Base-by-base conservation (phyloP, 1,140 invertebrate genomes). In the Musca vetustissima region DNA sequence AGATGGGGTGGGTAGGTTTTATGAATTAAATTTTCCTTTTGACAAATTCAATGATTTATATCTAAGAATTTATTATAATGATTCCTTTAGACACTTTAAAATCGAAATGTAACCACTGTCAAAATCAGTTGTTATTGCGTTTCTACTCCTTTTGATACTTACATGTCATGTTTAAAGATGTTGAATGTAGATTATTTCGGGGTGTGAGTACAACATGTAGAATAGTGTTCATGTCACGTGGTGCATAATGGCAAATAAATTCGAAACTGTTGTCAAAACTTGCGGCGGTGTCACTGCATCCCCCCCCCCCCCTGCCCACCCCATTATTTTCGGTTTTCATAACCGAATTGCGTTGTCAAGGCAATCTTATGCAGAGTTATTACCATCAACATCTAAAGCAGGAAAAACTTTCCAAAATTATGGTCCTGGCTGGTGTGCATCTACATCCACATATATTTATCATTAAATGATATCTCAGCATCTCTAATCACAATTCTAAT, bases 221-320 rank as follows among this genome's bases (percentile, higher is more conserved):
- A 43, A 43, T 43, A 43, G 36, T 43, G 36, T 43, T 43, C 36
- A 43, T 36, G 32, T 61, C 57, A 61, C 57, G 57, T 61, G 57
- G 57, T 61, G 57, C 57, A 61, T 61, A 61, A 61, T 61, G 32
- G 28, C 57, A 61, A 61, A 61, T 61, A 36, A 61, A 61, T 61
- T 61, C 43, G 57, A 61, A 36, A 61, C 28, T 61, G n/a, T 61
- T 61, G 57, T 61, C 57, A 28, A 61, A 61, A 61, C 28, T 59
- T 59, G 14, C 25, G 21, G 22, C 28, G 13, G 11, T 43, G 6
- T 43, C 57, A 61, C 57, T 24, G 15, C 53, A 22, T n/a, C 53
- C 19, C 3, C 57, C 28, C 22, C 57, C 3, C 28, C 28, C 3
- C 28, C 9, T 32, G 3, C 17, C 55, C 9, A 32, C 3, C 28